phyloP scores from a whole-genome alignment of 2,797 vertebrate species.

The Streptopelia turtur region DNA sequence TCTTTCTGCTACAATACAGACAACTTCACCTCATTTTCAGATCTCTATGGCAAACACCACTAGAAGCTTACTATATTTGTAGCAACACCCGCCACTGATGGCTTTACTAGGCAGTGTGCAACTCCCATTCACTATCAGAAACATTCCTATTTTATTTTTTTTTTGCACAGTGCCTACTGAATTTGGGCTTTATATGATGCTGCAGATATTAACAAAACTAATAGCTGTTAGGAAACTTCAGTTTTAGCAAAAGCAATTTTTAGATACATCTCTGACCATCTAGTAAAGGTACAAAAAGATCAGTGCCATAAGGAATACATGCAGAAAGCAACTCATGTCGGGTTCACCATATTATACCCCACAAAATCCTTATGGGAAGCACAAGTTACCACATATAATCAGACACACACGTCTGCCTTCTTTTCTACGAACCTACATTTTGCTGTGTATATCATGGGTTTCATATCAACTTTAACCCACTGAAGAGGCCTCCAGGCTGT shows the following conservation, averaged over 20 bases:
- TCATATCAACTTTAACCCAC: background rate
- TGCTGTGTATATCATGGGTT: background rate
- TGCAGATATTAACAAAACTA: background rate
- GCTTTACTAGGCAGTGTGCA: background rate
- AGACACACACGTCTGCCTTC: background rate
- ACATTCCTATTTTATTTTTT: background rate
- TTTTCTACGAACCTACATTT: background rate
- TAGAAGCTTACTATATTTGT: background rate
- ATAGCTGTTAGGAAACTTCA: background rate
- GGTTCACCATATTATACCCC: accelerated
- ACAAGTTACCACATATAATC: background rate
- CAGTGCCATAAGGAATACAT: background rate
- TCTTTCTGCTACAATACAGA: background rate
- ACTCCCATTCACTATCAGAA: background rate
- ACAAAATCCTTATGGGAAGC: accelerated
- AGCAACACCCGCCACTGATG: background rate
- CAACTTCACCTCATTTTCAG: background rate
- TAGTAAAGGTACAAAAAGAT: background rate
- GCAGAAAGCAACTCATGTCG: background rate
- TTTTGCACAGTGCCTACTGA: background rate
- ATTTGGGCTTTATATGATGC: background rate
- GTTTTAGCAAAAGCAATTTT: background rate
- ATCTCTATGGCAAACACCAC: background rate
- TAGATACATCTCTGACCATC: background rate
- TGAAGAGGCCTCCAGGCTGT: background rate